Percentiles rank a stretch among this genome's conserved stretches.
These are phyloP conservation scores for Orius insidiosus DNA, from an alignment of 1,140 invertebrate genomes.

Conservation along the genomic window DNA sequence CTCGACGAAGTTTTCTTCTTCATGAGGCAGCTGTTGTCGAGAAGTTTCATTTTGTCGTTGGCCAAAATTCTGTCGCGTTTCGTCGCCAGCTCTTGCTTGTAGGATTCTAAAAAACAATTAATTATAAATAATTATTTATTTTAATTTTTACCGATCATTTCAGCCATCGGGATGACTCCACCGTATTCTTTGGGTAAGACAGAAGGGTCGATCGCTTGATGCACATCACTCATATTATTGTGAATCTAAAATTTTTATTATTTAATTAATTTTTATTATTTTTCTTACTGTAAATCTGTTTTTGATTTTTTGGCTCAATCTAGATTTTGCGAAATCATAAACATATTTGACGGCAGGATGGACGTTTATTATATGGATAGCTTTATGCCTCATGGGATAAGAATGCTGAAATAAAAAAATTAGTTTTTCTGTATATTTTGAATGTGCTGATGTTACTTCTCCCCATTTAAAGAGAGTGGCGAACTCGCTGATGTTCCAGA, in stretches of 20 bases:
- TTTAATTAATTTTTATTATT: not conserved
- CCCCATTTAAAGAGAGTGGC: constrained; percentile 46
- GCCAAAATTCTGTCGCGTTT: constrained; percentile 46
- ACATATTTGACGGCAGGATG: constrained; percentile 46
- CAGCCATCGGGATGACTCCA: constrained; percentile 56
- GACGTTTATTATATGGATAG: constrained; percentile 48
- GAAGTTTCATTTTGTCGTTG: constrained; percentile 53
- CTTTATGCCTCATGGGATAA: constrained; percentile 56
- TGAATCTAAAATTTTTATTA: constrained; percentile 44
- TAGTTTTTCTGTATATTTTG: too few relatives aligned
- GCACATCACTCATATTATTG: constrained; percentile 46
- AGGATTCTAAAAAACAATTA: constrained; percentile 28
- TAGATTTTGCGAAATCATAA: constrained; percentile 47
- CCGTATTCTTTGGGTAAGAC: constrained; percentile 66
- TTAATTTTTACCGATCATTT: constrained; percentile 50
- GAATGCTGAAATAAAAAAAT: constrained; percentile 40
- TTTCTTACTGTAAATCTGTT: constrained; percentile 38
- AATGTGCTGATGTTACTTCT: too few relatives aligned
- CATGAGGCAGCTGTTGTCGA: constrained; percentile 20
- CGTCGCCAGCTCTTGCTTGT: constrained; percentile 44
- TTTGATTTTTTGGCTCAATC: constrained; percentile 49
- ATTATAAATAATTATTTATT: constrained; percentile 8
- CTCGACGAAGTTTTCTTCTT: constrained; percentile 13
- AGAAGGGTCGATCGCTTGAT: constrained; percentile 39
- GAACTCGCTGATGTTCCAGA: constrained; percentile 49